phyloP scores from a whole-genome alignment of 2,113 vertebrate genomes.

The Symphodus melops region DNA sequence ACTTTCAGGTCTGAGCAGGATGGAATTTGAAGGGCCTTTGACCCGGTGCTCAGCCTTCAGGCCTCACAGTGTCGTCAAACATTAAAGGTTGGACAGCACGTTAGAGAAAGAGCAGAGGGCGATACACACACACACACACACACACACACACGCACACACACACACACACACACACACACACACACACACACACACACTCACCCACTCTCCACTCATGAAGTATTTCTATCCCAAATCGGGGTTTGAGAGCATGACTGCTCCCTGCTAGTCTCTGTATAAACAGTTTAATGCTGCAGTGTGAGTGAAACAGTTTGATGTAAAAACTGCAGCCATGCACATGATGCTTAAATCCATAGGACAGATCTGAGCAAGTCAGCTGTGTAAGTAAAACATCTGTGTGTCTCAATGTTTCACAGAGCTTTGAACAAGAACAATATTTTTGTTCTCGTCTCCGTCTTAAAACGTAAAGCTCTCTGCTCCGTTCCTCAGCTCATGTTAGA shows the following conservation, averaged over 20 bases:
- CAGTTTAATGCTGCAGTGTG: neutral
- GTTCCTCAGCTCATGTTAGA: neutral
- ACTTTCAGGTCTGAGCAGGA: slow-evolving; percentile 44
- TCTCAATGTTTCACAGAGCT: slow-evolving; percentile 28
- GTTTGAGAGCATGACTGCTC: neutral
- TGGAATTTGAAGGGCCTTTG: slow-evolving; percentile 59
- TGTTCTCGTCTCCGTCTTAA: neutral
- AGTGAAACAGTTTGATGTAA: neutral
- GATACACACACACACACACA: no score
- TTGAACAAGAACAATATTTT: slow-evolving; percentile 4
- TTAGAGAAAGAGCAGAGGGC: slow-evolving; percentile 33
- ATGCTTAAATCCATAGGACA: neutral
- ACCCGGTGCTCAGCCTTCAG: slow-evolving; percentile 52
- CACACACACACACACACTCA: no score
- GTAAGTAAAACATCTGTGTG: slow-evolving; percentile 1
- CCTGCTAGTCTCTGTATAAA: neutral
- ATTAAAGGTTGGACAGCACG: slow-evolving; percentile 53
- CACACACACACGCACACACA: no score
- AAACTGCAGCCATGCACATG: neutral
- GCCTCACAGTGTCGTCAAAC: slow-evolving; percentile 38
- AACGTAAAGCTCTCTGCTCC: neutral
- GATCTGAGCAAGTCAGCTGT: neutral
- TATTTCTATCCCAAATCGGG: slow-evolving; percentile 14
- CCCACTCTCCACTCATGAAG: neutral
- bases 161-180: no score